Evolutionary conservation across 2,888 invertebrate genomes (phyloP).

Genomic region (Patella depressa): DNA sequence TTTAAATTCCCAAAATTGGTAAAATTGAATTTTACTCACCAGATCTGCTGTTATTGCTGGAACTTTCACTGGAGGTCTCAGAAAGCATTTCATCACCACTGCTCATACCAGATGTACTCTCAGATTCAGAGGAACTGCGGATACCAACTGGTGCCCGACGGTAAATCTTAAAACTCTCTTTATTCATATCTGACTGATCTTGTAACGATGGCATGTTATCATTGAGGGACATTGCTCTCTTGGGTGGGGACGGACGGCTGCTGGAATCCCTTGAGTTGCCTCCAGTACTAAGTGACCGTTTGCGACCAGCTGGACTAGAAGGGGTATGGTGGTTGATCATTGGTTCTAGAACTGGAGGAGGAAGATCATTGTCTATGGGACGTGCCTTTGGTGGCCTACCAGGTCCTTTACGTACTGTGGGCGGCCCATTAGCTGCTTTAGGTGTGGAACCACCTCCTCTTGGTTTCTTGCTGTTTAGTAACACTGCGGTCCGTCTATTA

Average conservation of each 20-base stretch:
- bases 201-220: constrained; percentile 46
- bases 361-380: constrained; percentile 34
- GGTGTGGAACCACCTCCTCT: constrained; percentile 39
- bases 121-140: constrained; percentile 62
- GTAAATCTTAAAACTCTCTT: constrained; percentile 74
- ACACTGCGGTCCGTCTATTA: constrained; percentile 82
- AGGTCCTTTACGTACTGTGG: constrained; percentile 46
- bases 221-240: constrained; percentile 55
- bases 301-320: constrained; percentile 50
- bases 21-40: constrained; percentile 39
- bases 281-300: constrained; percentile 58
- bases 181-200: constrained; percentile 55
- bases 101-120: constrained; percentile 64
- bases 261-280: constrained; percentile 41
- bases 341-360: constrained; percentile 48
- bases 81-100: constrained; percentile 64
- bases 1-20: too few species aligned
- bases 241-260: constrained; percentile 52
- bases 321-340: constrained; percentile 42
- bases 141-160: constrained; percentile 59
- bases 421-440: constrained; percentile 40
- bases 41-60: constrained; percentile 60
- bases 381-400: constrained; percentile 49
- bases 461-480: constrained; percentile 80
- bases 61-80: constrained; percentile 56